Conservation (phyloP, 2,888 invertebrate species). For the Drosophila greeni region DNA sequence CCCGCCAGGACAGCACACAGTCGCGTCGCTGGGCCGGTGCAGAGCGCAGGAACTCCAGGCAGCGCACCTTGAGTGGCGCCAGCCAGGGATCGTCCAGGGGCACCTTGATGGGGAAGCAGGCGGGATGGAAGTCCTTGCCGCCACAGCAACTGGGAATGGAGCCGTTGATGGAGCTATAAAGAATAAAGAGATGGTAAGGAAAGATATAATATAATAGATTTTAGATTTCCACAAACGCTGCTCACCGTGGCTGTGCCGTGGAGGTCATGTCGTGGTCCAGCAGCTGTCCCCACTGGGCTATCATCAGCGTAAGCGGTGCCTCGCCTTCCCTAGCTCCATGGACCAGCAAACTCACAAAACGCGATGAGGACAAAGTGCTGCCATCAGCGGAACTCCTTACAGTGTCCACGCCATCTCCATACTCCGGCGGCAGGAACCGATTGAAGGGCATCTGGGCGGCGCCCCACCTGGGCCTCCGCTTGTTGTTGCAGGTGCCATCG, state of each 20-base stretch:
- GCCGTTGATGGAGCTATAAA: constrained; percentile 83
- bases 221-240: too few species aligned
- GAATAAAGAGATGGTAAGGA: not conserved
- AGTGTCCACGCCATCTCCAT: constrained; percentile 85
- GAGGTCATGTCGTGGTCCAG: constrained; percentile 92
- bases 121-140: constrained; percentile 85
- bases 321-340: constrained; percentile 84
- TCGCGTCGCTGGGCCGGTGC: constrained; percentile 89
- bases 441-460: constrained; percentile 90
- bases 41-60: constrained; percentile 90
- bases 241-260: constrained; percentile 84
- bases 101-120: constrained; percentile 90
- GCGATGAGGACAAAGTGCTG: constrained; percentile 85
- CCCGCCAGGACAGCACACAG: constrained; percentile 89
- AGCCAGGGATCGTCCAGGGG: constrained; percentile 86
- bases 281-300: constrained; percentile 96
- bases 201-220: too few species aligned
- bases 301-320: constrained; percentile 86
- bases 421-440: constrained; percentile 88
- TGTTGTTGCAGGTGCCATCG: constrained; percentile 94
- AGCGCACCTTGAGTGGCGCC: constrained; percentile 84
- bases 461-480: constrained; percentile 87
- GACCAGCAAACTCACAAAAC: constrained; percentile 85
- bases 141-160: constrained; percentile 88
- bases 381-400: constrained; percentile 81